Percentiles rank a stretch among this genome's conserved stretches.
Evolutionary conservation across 1,140 invertebrate genomes (phyloP).

Genomic region (Chrysomallon squamiferum): DNA sequence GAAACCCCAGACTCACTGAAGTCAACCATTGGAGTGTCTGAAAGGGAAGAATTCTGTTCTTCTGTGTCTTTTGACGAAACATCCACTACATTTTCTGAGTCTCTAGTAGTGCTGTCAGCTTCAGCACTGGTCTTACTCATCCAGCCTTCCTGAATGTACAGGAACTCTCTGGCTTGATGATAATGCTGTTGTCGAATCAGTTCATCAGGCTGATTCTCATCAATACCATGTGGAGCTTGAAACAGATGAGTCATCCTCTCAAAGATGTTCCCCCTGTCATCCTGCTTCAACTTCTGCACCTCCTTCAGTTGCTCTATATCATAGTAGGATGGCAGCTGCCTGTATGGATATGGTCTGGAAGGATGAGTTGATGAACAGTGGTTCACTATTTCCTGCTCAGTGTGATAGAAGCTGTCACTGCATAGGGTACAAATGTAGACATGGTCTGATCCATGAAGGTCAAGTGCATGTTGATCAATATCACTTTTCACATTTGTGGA

Average conservation of each 20-base stretch:
- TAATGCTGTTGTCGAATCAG: conserved; percentile 9
- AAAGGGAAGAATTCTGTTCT: no score
- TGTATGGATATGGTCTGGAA: conserved; percentile 35
- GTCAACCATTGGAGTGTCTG: no score
- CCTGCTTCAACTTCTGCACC: neutral
- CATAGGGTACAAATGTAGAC: conserved; percentile 48
- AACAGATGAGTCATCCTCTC: conserved; percentile 38
- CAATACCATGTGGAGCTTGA: neutral
- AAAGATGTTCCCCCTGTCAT: conserved; percentile 40
- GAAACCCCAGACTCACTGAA: no score
- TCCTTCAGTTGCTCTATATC: conserved; percentile 28
- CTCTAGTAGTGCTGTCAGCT: conserved; percentile 44
- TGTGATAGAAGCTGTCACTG: conserved; percentile 34
- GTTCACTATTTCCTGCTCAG: conserved; percentile 34
- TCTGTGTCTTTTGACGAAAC: no score
- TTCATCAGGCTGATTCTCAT: conserved; percentile 3
- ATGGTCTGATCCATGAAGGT: conserved; percentile 33
- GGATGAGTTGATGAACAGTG: conserved; percentile 47
- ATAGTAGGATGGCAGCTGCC: conserved; percentile 42
- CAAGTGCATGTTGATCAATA: conserved; percentile 32
- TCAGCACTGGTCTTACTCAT: conserved; percentile 36
- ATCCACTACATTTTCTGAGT: conserved; percentile 16
- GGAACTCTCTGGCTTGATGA: conserved; percentile 25
- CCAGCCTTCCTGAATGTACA: conserved; percentile 25
- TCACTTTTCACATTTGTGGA: conserved; percentile 36